Conservation (phyloP, 2,797 vertebrate species). For the Onychomys leucogaster region DNA sequence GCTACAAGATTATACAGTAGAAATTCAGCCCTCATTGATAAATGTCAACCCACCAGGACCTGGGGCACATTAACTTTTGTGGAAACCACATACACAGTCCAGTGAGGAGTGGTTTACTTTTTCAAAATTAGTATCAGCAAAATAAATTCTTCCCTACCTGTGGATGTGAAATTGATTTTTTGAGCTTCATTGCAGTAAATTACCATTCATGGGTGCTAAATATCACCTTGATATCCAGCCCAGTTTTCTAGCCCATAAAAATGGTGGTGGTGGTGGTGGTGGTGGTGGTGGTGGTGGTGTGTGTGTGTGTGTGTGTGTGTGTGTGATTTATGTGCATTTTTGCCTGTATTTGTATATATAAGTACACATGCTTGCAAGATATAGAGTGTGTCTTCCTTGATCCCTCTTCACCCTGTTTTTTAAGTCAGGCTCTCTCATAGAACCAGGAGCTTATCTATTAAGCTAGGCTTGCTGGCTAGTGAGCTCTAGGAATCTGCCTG, state of each 20-base stretch:
- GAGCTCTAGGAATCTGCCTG: neutral
- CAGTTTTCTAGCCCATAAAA: neutral
- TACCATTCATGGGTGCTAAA: constrained; percentile 17
- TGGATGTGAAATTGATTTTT: neutral
- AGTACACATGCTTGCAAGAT: neutral
- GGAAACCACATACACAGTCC: constrained; percentile 1
- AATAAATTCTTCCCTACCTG: neutral
- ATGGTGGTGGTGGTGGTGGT: neutral
- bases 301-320: neutral
- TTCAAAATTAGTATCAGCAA: constrained; percentile 5
- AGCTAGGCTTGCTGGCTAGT: neutral
- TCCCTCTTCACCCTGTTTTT: neutral
- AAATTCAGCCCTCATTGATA: too few species aligned
- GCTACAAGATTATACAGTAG: too few species aligned
- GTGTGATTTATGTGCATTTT: neutral
- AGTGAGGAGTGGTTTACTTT: neutral
- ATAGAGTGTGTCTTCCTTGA: neutral
- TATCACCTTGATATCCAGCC: constrained; percentile 38
- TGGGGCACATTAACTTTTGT: neutral
- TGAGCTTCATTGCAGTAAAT: neutral
- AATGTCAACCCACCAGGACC: too few species aligned
- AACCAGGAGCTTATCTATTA: neutral
- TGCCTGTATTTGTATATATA: neutral
- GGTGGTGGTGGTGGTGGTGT: neutral
- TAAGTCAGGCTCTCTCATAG: neutral